Evolutionary conservation across 2,113 vertebrate genomes (phyloP), one percentile per base, ranked within the genome.

Genomic region (Anseranas semipalmata): DNA sequence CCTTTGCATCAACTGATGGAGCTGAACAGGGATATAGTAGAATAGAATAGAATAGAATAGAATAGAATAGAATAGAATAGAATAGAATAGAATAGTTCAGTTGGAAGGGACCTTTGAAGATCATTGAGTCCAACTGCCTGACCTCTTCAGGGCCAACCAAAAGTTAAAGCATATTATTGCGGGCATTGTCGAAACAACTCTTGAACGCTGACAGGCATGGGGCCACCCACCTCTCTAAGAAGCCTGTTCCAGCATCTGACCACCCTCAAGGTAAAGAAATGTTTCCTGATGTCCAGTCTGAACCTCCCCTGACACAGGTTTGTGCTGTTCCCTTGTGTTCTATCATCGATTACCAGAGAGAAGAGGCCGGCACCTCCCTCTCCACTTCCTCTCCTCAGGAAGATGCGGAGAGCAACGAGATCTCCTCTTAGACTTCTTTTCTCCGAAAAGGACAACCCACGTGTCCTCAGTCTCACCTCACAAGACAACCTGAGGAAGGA

Each of bases 401-500:
- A 30, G 28, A 27, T 13, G 12, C 37, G 30, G 27, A 30, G 37
- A 65, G 58, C 58, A 60, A 2, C 24, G 9, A 60, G 62, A 16
- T 63, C 48, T 28, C 7, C 25, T 62, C 60, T 39, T 37, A 18
- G n/a, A 35, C 53, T 28, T 41, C 25, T 52, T 25, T 25, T 52
- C 37, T 63, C 37, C 39, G 17, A 17, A 19, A 25, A 41, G 62
- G 37, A 41, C 10, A 28, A 41, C 62, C 37, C 37, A 27, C 35
- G 53, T 32, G 28, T 55, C 52, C 28, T 55, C 53, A 30, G 13
- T 28, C 53, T 55, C 27, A 28, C 53, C 53, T 32, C 28, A 65
- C 18, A 41, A 37, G 8, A 27, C 6, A 72, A 72, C 0, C 0
- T 19, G 53, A 65, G 18, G 68, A 88, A 83, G 27, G 8, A 35